Conservation (phyloP, 2,113 vertebrate genomes). For the Peromyscus leucopus region DNA sequence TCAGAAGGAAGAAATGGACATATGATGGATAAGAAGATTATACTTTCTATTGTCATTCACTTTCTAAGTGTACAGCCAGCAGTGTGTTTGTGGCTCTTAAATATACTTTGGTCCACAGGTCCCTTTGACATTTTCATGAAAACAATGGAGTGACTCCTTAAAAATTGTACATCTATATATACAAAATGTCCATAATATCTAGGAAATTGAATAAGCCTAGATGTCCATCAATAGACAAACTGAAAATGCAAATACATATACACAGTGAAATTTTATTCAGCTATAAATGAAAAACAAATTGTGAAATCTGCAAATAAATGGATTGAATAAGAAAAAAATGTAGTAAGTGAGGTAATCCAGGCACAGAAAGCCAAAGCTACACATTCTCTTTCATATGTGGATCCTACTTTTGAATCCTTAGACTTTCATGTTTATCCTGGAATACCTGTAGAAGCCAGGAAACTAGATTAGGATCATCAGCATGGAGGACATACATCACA, state of each 20-base stretch:
- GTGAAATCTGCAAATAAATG: background rate
- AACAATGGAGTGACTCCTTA: background rate
- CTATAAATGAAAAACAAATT: background rate
- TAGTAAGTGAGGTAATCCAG: background rate
- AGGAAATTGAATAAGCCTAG: background rate
- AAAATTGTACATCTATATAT: background rate
- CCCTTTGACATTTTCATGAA: conserved; percentile 44
- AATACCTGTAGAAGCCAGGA: background rate
- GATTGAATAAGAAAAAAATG: background rate
- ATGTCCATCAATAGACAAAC: background rate
- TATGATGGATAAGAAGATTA: conserved; percentile 20
- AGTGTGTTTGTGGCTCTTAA: background rate
- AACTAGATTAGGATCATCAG: background rate
- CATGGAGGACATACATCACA: background rate
- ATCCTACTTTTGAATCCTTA: background rate
- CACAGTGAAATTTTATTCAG: background rate
- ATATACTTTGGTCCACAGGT: background rate
- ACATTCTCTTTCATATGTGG: background rate
- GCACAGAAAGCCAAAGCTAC: background rate
- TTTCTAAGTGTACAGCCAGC: conserved; percentile 1
- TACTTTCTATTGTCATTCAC: background rate
- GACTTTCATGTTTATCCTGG: background rate
- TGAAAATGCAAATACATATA: background rate
- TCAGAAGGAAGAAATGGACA: conserved; percentile 28
- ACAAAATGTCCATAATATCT: conserved; percentile 15